Conservation (phyloP, 2,113 vertebrate genomes). For the Alouatta palliata region DNA sequence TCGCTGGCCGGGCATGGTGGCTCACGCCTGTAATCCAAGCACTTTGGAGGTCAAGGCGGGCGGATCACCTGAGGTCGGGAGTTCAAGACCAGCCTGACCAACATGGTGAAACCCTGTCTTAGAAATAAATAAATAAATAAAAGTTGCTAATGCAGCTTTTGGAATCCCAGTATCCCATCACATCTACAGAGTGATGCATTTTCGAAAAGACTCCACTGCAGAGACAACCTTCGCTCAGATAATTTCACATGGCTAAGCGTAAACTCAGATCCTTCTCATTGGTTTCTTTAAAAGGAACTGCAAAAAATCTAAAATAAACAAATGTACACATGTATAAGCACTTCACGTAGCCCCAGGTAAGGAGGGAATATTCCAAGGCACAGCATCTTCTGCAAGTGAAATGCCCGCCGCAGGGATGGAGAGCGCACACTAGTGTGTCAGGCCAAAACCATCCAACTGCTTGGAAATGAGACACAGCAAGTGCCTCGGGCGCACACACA, state of each 20-base stretch:
- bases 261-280: background rate
- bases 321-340: background rate
- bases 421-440: fast-evolving
- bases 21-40: no score
- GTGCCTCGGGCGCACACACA: fast-evolving
- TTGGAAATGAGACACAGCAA: fast-evolving
- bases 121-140: background rate
- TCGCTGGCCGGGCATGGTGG: no score
- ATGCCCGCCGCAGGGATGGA: fast-evolving
- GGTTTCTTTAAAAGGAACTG: background rate
- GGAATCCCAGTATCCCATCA: background rate
- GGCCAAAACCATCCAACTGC: fast-evolving
- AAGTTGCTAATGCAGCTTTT: constrained; percentile 48
- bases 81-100: no score
- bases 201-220: constrained; percentile 47
- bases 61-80: no score
- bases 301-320: background rate
- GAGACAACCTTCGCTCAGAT: constrained; percentile 26
- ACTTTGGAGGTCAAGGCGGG: no score
- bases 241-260: background rate
- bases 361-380: background rate
- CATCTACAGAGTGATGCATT: background rate
- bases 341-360: background rate
- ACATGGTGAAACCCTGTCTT: no score
- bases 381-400: fast-evolving